phyloP scores from a whole-genome alignment of 2,797 vertebrate genomes.

The Antrozous pallidus region DNA sequence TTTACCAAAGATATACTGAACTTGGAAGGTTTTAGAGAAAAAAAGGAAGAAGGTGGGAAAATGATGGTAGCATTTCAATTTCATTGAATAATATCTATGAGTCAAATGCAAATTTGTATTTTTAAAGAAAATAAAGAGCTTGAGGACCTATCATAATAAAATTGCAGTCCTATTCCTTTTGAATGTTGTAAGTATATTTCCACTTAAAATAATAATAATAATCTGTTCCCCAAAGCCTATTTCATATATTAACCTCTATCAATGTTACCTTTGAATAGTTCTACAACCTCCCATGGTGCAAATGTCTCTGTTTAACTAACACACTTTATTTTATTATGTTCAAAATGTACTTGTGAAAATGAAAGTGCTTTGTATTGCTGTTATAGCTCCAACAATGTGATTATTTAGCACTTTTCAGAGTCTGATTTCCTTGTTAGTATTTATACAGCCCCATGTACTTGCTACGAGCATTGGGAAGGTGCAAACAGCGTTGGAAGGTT shows the following conservation, averaged over 20 bases:
- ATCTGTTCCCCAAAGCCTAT: constrained; percentile 58
- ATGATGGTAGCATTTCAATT: constrained; percentile 4
- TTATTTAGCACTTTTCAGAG: constrained; percentile 81
- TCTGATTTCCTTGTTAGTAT: constrained; percentile 72
- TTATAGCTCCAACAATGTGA: constrained; percentile 77
- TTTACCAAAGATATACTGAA: background rate
- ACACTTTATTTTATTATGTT: constrained; percentile 81
- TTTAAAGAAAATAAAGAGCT: constrained; percentile 23
- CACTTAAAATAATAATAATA: constrained; percentile 61
- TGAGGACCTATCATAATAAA: constrained; percentile 41
- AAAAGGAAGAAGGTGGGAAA: background rate
- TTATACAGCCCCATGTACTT: constrained; percentile 68
- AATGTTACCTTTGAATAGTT: constrained; percentile 77
- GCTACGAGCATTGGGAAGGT: constrained; percentile 61
- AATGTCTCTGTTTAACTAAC: constrained; percentile 84
- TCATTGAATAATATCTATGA: constrained; percentile 45
- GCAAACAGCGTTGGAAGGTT: constrained; percentile 61
- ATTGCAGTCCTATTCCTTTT: constrained; percentile 54
- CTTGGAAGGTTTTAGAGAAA: background rate
- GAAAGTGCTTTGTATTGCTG: constrained; percentile 81
- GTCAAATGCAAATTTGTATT: constrained; percentile 41
- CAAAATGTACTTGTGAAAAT: constrained; percentile 83
- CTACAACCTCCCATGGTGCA: constrained; percentile 76
- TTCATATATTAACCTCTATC: constrained; percentile 72
- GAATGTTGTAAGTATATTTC: constrained; percentile 57